Percentiles rank a stretch among this genome's conserved stretches.
Conservation (phyloP, 1,140 invertebrate genomes). For the Metaphire vulgaris region DNA sequence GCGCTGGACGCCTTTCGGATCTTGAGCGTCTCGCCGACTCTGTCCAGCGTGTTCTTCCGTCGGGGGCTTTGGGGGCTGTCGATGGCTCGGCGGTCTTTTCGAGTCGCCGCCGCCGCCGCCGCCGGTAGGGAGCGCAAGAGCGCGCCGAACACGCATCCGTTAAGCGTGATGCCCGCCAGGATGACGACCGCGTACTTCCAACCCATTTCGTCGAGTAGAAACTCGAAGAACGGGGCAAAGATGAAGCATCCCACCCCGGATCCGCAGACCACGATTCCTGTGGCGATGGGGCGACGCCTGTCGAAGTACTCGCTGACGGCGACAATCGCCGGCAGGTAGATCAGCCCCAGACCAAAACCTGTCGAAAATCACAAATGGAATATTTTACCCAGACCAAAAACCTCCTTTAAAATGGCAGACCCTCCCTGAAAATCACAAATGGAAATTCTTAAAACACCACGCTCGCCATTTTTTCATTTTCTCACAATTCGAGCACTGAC, state of each 20-base stretch:
- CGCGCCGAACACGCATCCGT: background rate
- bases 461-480: too few relatives aligned
- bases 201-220: background rate
- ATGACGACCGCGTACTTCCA: background rate
- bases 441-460: too few relatives aligned
- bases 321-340: constrained; percentile 80
- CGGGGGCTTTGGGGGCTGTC: too few relatives aligned
- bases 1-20: background rate
- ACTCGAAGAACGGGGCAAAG: background rate
- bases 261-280: constrained; percentile 64
- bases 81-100: too few relatives aligned
- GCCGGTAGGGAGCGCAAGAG: background rate
- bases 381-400: too few relatives aligned
- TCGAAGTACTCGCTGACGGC: constrained; percentile 84
- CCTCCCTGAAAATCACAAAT: too few relatives aligned
- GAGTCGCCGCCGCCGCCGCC: background rate
- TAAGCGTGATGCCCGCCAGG: background rate
- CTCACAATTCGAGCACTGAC: too few relatives aligned
- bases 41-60: background rate
- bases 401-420: too few relatives aligned
- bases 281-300: constrained; percentile 74
- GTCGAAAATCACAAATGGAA: too few relatives aligned
- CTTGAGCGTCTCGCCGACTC: background rate
- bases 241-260: constrained; percentile 30
- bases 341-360: constrained; percentile 77